These are phyloP conservation scores for Heliconius erato DNA, from an alignment of 2,888 invertebrate genomes.

Conservation along the genomic window DNA sequence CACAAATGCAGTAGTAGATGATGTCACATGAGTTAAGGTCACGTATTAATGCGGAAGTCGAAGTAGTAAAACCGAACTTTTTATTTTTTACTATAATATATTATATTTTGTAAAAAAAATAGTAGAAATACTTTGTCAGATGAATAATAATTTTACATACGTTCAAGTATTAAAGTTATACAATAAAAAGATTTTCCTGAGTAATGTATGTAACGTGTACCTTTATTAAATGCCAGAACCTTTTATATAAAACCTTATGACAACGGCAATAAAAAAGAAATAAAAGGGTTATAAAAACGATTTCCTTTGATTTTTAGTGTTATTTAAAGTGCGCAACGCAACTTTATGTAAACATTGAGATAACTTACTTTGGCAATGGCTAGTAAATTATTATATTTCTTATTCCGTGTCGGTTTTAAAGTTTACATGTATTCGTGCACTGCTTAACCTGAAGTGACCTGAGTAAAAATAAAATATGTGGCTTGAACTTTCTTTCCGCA, in stretches of 20 bases:
- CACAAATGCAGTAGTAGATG: conserved; percentile 54
- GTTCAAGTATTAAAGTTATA: background rate
- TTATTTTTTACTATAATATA: conserved; percentile 30
- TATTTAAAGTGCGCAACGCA: conserved; percentile 31
- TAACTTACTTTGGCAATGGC: conserved; percentile 30
- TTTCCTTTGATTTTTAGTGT: conserved; percentile 39
- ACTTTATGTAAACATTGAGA: conserved; percentile 38
- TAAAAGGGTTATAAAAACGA: conserved; percentile 30
- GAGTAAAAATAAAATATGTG: conserved; percentile 11
- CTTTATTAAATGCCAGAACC: conserved; percentile 25
- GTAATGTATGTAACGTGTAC: background rate
- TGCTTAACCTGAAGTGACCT: conserved; percentile 35
- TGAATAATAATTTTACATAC: background rate
- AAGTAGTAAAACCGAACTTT: conserved; percentile 58
- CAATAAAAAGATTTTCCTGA: background rate
- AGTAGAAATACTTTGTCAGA: background rate
- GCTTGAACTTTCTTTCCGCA: background rate
- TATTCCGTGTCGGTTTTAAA: conserved; percentile 9
- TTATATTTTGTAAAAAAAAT: background rate
- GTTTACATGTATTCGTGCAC: conserved; percentile 14
- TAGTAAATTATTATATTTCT: conserved; percentile 20
- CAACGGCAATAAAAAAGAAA: conserved; percentile 29
- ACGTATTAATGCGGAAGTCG: conserved; percentile 55
- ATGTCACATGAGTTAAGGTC: conserved; percentile 58
- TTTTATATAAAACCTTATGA: conserved; percentile 35